Evolutionary conservation across 2,113 vertebrate genomes (phyloP).

Genomic region (Muntiacus muntjak): DNA sequence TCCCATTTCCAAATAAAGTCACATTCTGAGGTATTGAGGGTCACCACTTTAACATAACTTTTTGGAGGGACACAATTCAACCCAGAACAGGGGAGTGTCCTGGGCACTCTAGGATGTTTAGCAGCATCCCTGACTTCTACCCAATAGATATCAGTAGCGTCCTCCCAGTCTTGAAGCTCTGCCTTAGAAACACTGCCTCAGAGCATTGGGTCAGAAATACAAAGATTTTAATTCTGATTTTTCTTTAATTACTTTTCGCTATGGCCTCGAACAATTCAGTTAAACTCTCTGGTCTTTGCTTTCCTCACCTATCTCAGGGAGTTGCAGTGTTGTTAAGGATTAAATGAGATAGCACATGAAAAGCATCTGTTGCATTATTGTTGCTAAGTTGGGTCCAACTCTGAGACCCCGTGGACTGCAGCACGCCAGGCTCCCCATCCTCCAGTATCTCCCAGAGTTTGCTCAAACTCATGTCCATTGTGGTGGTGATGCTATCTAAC

Average conservation of each 20-base stretch:
- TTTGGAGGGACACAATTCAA: not conserved
- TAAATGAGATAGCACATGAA: not conserved
- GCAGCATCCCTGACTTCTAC: not conserved
- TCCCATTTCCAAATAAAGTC: not conserved
- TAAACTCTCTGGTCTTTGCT: not conserved
- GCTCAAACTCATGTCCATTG: not conserved
- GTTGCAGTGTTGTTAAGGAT: too few species aligned
- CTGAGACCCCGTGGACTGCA: not conserved
- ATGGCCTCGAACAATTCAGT: not conserved
- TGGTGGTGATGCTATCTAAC: not conserved
- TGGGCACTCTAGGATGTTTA: rapidly evolving
- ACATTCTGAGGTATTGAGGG: not conserved
- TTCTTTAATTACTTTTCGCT: not conserved
- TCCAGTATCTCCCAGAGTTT: not conserved
- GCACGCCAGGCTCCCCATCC: not conserved
- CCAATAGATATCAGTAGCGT: not conserved
- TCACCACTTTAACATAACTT: not conserved
- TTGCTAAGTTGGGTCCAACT: not conserved
- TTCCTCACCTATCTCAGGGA: not conserved
- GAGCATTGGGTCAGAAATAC: not conserved
- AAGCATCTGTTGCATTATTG: not conserved
- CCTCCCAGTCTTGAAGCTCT: not conserved
- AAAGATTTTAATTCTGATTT: not conserved
- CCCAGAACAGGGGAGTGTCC: not conserved
- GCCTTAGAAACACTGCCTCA: not conserved